Evolutionary conservation across 2,888 invertebrate genomes (phyloP), one percentile per base, ranked within the genome.

Genomic region (Apodemia hepburni): DNA sequence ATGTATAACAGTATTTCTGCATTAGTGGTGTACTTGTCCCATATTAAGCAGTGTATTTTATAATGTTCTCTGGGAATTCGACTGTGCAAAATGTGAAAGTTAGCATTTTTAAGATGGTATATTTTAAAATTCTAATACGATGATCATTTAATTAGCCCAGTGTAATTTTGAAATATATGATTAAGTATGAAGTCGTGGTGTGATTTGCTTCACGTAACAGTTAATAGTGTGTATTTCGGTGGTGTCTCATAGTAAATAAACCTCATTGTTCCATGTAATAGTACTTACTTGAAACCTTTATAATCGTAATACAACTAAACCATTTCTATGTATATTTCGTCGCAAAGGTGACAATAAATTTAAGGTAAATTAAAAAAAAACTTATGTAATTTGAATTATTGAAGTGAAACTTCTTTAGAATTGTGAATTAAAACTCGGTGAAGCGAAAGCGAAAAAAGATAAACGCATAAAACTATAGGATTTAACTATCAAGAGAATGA

Each of bases 221-320:
- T 80, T 74, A 80, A 85, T 82, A 79, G 78, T 82, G 81, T 66
- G 69, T 63, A 78, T 65, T 77, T 82, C 79, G 82, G 82, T 79
- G 81, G 80, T 80, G 78, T 80, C 78, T 73, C 77, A 80, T 79
- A 78, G 79, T 69, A 70, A 69, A 77, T 79, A 72, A 74, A 75
- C 81, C 87, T 84, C 86, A 84, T 85, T 84, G 82, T 82, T 84
- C 86, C 86, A 82, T 87, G 82, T 84, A 81, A 88, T 87, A 85
- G 85, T 87, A 85, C 82, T 85, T 88, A 88, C 83, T n/a, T 85
- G 82, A 81, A 82, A 82, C 82, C 78, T 84, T 84, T 87, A 75
- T 89, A 88, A 77, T 87, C 87, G 88, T 84, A 76, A 81, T 79
- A 77, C 81, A 79, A 76, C 73, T 76, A 81, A 79, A 76, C 73